Conservation (phyloP, 2,797 vertebrate species). For the Lepus oiostolus region DNA sequence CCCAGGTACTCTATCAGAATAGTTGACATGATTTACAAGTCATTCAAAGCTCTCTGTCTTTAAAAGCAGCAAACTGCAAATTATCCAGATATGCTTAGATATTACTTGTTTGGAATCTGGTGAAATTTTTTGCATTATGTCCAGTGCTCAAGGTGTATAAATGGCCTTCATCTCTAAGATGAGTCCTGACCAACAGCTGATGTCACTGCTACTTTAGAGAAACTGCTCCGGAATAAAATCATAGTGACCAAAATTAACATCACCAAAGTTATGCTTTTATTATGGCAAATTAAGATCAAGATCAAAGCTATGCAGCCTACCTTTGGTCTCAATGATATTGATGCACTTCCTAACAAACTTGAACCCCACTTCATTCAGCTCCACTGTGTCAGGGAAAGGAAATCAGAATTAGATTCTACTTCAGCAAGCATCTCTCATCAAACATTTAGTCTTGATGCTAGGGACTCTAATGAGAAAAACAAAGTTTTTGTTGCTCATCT, state of each 20-base stretch:
- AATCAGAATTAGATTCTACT: slow-evolving; percentile 65
- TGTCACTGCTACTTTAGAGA: neutral
- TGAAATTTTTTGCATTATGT: slow-evolving; percentile 41
- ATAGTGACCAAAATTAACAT: neutral
- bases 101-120: slow-evolving; percentile 4
- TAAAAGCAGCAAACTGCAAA: slow-evolving; percentile 45
- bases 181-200: neutral
- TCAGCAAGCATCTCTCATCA: neutral
- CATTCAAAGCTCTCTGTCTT: neutral
- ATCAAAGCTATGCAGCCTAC: slow-evolving; percentile 85
- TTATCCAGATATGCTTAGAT: slow-evolving; percentile 21
- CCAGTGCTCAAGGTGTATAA: slow-evolving; percentile 6
- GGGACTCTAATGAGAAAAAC: neutral
- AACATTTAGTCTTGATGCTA: slow-evolving; percentile 4
- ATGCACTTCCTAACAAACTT: slow-evolving; percentile 98
- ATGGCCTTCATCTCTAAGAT: slow-evolving; percentile 6
- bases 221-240: neutral
- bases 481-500: neutral
- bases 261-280: too few relatives aligned
- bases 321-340: slow-evolving; percentile 96
- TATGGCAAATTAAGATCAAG: too few relatives aligned
- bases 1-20: neutral
- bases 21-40: slow-evolving; percentile 46
- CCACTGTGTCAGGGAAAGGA: slow-evolving; percentile 91
- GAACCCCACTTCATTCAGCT: slow-evolving; percentile 97